These are phyloP conservation scores for Bombus confusus DNA, from an alignment of 1,140 invertebrate genomes.

Conservation along the genomic window DNA sequence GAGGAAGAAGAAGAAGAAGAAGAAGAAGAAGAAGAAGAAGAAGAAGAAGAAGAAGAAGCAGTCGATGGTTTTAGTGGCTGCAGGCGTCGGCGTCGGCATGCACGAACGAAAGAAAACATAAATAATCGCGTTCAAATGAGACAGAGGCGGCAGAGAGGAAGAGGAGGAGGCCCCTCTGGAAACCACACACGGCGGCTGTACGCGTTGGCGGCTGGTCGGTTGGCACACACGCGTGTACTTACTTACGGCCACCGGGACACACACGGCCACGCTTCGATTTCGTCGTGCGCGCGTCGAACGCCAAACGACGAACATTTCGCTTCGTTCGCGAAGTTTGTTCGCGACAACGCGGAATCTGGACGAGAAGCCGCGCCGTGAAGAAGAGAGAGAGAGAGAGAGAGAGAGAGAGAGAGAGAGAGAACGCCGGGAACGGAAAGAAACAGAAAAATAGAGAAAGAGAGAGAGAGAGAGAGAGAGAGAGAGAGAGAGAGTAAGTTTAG, in stretches of 20 bases:
- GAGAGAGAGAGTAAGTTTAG: slow-evolving; percentile 20
- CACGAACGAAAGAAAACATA: slow-evolving; percentile 82
- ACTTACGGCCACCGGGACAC: not conserved
- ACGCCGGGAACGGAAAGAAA: not conserved
- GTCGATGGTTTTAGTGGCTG: slow-evolving; percentile 80
- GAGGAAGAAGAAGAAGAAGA: too few relatives aligned
- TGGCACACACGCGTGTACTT: slow-evolving; percentile 18
- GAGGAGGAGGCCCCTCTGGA: slow-evolving; percentile 52
- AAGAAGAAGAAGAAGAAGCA: slow-evolving; percentile 64
- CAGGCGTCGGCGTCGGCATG: slow-evolving; percentile 75
- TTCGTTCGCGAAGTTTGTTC: not conserved
- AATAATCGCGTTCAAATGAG: slow-evolving; percentile 84
- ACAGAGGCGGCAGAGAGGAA: slow-evolving; percentile 61
- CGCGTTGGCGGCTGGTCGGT: slow-evolving; percentile 45
- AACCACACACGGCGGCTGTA: slow-evolving; percentile 78
- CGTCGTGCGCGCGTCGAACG: slow-evolving; percentile 3
- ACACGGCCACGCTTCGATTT: slow-evolving; percentile 28
- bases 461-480: not conserved
- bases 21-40: not conserved
- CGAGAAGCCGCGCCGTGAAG: not conserved
- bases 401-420: too few relatives aligned
- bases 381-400: too few relatives aligned
- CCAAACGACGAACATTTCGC: not conserved
- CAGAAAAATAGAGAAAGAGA: not conserved
- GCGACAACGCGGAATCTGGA: not conserved